Evolutionary conservation across 1,140 invertebrate genomes (phyloP).

Genomic region (Papilio polytes): DNA sequence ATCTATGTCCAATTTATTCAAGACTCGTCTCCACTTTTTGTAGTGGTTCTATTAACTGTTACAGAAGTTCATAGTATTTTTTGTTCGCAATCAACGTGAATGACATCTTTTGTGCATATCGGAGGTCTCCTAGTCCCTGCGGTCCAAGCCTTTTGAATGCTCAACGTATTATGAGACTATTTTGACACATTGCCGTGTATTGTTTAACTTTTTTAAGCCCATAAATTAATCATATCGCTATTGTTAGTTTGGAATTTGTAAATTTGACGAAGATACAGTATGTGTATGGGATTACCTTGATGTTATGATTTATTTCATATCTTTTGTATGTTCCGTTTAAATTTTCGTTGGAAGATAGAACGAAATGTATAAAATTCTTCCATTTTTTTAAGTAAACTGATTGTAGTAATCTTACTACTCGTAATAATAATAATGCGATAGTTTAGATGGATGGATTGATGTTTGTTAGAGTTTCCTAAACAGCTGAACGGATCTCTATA

Average conservation of each 20-base stretch:
- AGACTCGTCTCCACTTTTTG: slow-evolving; percentile 63
- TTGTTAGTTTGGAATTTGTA: slow-evolving; percentile 45
- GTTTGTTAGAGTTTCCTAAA: no score
- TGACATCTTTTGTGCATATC: slow-evolving; percentile 67
- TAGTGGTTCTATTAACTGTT: slow-evolving; percentile 70
- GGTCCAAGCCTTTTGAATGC: slow-evolving; percentile 55
- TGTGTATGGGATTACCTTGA: slow-evolving; percentile 64
- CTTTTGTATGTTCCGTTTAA: slow-evolving; percentile 34
- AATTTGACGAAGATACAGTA: slow-evolving; percentile 66
- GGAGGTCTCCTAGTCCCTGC: slow-evolving; percentile 58
- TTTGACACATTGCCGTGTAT: slow-evolving; percentile 78
- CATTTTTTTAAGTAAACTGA: not conserved
- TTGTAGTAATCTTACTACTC: no score
- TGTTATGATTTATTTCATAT: slow-evolving; percentile 70
- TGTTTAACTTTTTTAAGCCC: slow-evolving; percentile 70
- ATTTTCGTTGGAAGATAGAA: slow-evolving; percentile 18
- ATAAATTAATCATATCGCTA: slow-evolving; percentile 69
- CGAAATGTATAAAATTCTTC: not conserved
- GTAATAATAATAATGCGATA: no score
- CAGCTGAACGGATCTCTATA: no score
- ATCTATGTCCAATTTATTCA: slow-evolving; percentile 65
- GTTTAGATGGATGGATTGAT: no score
- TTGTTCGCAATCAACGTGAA: slow-evolving; percentile 59
- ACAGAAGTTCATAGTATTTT: slow-evolving; percentile 81
- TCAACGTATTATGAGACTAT: slow-evolving; percentile 73